Evolutionary conservation across 2,797 vertebrate genomes (phyloP).

Genomic region (Psittacula derbiana): DNA sequence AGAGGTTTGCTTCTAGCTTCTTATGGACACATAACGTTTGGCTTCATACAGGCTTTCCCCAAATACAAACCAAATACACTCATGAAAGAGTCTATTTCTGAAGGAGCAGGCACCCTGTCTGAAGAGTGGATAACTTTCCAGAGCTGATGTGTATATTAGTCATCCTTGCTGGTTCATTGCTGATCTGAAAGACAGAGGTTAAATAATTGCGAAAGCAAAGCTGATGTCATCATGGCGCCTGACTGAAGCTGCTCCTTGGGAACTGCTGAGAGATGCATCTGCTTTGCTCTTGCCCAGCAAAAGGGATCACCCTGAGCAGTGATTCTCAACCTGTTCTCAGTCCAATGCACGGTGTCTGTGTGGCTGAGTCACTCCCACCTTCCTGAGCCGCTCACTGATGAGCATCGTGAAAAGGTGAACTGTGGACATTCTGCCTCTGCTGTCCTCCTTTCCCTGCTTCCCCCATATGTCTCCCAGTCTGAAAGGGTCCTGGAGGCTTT

Average conservation of each 20-base stretch:
- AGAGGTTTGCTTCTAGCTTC: not conserved
- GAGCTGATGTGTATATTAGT: constrained; percentile 39
- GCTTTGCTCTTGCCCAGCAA: not conserved
- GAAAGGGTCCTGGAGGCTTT: not conserved
- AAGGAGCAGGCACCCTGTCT: not conserved
- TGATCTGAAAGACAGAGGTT: constrained; percentile 52
- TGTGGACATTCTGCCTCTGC: not conserved
- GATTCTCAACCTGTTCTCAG: not conserved
- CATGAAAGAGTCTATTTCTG: not conserved
- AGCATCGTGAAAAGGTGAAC: not conserved
- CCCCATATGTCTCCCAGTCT: not conserved
- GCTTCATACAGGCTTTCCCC: not conserved
- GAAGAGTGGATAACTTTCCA: not conserved
- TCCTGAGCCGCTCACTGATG: accelerated
- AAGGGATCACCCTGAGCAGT: not conserved
- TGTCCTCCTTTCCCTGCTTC: not conserved
- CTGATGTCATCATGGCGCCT: constrained; percentile 49
- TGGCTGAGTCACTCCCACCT: not conserved
- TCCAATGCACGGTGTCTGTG: not conserved
- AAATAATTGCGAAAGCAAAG: constrained; percentile 41
- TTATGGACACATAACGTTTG: accelerated
- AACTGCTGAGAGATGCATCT: constrained; percentile 1
- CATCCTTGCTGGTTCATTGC: constrained; percentile 44
- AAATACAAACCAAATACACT: not conserved
- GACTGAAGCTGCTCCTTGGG: constrained; percentile 2